Base-by-base conservation (phyloP, 1,140 invertebrate species). In the Trachymyrmex cornetzi region DNA sequence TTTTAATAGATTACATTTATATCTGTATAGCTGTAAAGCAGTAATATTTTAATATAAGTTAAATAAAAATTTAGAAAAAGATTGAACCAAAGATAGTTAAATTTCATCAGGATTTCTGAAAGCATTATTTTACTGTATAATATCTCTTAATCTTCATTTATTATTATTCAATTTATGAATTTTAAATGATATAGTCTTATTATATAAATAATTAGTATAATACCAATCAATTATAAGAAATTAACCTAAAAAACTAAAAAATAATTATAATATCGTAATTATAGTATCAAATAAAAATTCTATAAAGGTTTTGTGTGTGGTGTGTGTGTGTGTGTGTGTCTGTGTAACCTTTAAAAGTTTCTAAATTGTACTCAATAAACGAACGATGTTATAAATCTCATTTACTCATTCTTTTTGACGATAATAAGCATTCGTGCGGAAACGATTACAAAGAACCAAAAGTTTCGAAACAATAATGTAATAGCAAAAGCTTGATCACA, bases 191-290 rank as follows among this genome's bases (percentile, higher is more conserved):
- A n/a, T n/a, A 34, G 34, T 66, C 19, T 66, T 22, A 24, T 22
- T 38, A 38, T 6, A 0, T 38, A 38, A 38, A 48, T 5, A 44
- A 48, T 19, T 16, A 7, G 30, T 27, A 16, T 6, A 59, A 77
- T n/a, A n/a, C 16, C n/a, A 59, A 24, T 6, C 6, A 77, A 44
- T 27, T 22, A 48, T 11, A 30, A 79, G 1, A 22, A 50, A 66
- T 79, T 64, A 48, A 30, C 16, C 6, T 38, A 22, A 66, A 79
- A 34, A 79, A 79, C 59, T 75, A 7, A 38, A 61, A 44, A 77
- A 55, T 55, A 55, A 57, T 57, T 57, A 57, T 22, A 57, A 57
- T 22, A 55, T 53, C 44, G 48, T 50, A 55, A 16, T 57, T 22
- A 22, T 22, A 22, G 2, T 11, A 57, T 19, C 55, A 55, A 50